Evolutionary conservation across 2,797 vertebrate genomes (phyloP).

Genomic region (Myotis daubentonii): DNA sequence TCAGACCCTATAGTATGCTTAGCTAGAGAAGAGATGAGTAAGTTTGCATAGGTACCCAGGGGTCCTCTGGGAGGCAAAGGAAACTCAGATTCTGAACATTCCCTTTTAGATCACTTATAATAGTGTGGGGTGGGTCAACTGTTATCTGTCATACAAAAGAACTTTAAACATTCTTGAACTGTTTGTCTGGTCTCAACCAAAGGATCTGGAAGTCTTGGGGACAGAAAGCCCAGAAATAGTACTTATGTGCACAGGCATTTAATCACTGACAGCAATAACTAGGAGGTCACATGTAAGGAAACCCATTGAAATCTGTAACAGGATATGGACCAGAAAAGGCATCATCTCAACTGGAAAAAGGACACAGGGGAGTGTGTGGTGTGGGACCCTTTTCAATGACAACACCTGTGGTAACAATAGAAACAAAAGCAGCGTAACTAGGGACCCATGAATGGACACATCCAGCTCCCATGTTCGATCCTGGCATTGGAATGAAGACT

Average conservation of each 20-base stretch:
- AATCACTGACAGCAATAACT: not conserved
- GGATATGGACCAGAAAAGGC: not conserved
- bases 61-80: not conserved
- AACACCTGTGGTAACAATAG: not conserved
- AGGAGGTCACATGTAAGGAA: not conserved
- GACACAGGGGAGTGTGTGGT: not conserved
- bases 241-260: not conserved
- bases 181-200: not conserved
- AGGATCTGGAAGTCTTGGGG: not conserved
- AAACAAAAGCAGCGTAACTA: not conserved
- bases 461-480: not conserved
- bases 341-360: not conserved
- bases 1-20: not conserved
- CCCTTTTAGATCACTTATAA: not conserved
- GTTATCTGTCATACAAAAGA: not conserved
- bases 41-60: not conserved
- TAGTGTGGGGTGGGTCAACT: not conserved
- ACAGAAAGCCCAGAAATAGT: not conserved
- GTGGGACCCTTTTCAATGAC: not conserved
- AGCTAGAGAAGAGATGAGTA: not conserved
- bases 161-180: constrained; percentile 29
- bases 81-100: not conserved
- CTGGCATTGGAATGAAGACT: not conserved
- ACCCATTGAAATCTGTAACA: not conserved
- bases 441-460: not conserved